Evolutionary conservation across 2,797 vertebrate genomes (phyloP), one percentile per base, ranked within the genome.

Genomic region (Myotis findleyi): DNA sequence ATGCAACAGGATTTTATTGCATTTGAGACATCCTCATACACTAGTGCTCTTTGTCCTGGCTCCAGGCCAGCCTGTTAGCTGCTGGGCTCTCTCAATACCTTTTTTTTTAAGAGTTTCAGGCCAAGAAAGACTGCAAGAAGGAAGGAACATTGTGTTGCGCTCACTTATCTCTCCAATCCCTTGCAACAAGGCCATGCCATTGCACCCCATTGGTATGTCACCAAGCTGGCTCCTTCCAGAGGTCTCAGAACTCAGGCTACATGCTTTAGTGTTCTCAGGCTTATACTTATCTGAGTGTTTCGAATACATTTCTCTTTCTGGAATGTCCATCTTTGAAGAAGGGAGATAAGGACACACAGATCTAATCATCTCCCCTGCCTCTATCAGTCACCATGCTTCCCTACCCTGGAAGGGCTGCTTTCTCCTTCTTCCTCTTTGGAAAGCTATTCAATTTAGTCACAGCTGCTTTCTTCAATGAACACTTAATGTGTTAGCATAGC

Each of bases 401-500:
- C n/a, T 27, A 49, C n/a, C 49, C 47, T 27, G 23, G 16, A 21
- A 94, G 30, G 81, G n/a, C 10, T 64, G 3, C 8, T 88, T 81
- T 89, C 71, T 41, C 17, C 49, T 82, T 84, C 33, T 88, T 79
- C n/a, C 38, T 87, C 47, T 77, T 49, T 86, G 41, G 44, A 21
- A 88, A 79, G 75, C 25, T 62, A 36, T 59, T 23, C 7, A 51
- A 38, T 44, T 62, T 27, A 87, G 17, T 72, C 44, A 77, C 27
- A 84, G 72, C 16, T 41, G 75, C 59, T 87, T 93, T 95, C 80
- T 83, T 92, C 71, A 92, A 59, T 53, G 47, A 83, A 47, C 33
- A 51, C 44, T 77, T 62, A 62, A 33, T 57, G 9, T 87, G 47
- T 41, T 44, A 30, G n/a, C 41, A 72, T 69, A 89, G 85, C 16